Percentiles rank a stretch among this genome's conserved stretches.
These are phyloP conservation scores for Cassiopea xamachana DNA, from an alignment of 30 jellyfish, hydroid and myxozoan genomes.

Conservation along the genomic window DNA sequence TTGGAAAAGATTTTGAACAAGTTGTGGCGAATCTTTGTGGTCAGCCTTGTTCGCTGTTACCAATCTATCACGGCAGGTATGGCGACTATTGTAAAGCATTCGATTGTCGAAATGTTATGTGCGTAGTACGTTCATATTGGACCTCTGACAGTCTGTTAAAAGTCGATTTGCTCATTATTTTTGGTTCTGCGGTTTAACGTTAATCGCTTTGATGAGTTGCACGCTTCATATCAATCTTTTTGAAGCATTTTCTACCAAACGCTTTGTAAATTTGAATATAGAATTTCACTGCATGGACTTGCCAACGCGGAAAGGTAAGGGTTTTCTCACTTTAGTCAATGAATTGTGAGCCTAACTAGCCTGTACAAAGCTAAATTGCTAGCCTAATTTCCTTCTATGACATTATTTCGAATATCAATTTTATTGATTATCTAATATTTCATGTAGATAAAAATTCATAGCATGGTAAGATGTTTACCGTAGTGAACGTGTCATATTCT, in stretches of 20 bases:
- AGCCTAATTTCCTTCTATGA: too few relatives aligned
- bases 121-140: not conserved
- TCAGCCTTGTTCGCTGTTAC: not conserved
- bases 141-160: not conserved
- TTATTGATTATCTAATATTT: too few relatives aligned
- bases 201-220: not conserved
- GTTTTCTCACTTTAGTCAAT: too few relatives aligned
- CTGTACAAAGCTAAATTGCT: too few relatives aligned
- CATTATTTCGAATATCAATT: too few relatives aligned
- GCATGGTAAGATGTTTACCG: too few relatives aligned
- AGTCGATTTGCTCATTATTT: conserved; percentile 2
- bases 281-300: too few relatives aligned
- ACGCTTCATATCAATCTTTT: not conserved
- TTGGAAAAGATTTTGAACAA: not conserved
- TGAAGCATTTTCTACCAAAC: not conserved
- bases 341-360: too few relatives aligned
- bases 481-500: too few relatives aligned
- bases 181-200: not conserved
- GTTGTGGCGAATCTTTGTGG: not conserved
- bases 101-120: not conserved
- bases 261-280: too few relatives aligned
- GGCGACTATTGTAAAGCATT: not conserved
- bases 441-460: too few relatives aligned
- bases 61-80: not conserved
- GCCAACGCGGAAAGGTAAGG: too few relatives aligned